Percentiles rank a stretch among this genome's conserved stretches.
Evolutionary conservation across 2,888 invertebrate species (phyloP).

Genomic region (Drosophila gaucha): DNA sequence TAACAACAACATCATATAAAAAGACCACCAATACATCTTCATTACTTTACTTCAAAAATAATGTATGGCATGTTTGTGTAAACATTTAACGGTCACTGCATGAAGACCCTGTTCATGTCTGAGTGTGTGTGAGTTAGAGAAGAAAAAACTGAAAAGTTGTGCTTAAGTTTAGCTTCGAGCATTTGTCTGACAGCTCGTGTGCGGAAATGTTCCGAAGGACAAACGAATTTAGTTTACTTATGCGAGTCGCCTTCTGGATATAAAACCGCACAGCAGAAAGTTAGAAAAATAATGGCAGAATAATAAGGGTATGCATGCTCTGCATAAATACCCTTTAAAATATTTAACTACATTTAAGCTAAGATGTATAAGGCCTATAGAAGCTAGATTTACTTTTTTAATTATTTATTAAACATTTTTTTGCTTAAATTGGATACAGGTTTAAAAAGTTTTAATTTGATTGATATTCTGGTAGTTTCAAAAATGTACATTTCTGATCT

Average conservation of each 20-base stretch:
- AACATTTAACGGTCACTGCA: conserved; percentile 54
- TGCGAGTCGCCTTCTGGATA: conserved; percentile 17
- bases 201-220: conserved; percentile 53
- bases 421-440: too few species aligned
- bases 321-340: neutral
- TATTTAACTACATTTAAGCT: too few species aligned
- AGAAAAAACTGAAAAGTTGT: conserved; percentile 64
- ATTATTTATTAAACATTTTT: neutral
- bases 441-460: too few species aligned
- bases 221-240: conserved; percentile 41
- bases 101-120: conserved; percentile 7
- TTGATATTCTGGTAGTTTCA: too few species aligned
- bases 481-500: too few species aligned
- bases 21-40: conserved; percentile 71
- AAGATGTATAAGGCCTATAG: too few species aligned
- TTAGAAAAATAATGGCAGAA: neutral
- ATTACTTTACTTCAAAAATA: conserved; percentile 69
- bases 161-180: conserved; percentile 50
- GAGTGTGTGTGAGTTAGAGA: neutral
- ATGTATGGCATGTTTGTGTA: conserved; percentile 63
- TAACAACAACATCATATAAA: conserved; percentile 28
- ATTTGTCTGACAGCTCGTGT: conserved; percentile 53
- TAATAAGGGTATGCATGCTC: neutral
- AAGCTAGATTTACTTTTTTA: neutral
- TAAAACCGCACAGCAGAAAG: conserved; percentile 33